Percentiles rank a stretch among this genome's conserved stretches.
Conservation (phyloP, 2,797 vertebrate genomes). For the Labeo calbasu region DNA sequence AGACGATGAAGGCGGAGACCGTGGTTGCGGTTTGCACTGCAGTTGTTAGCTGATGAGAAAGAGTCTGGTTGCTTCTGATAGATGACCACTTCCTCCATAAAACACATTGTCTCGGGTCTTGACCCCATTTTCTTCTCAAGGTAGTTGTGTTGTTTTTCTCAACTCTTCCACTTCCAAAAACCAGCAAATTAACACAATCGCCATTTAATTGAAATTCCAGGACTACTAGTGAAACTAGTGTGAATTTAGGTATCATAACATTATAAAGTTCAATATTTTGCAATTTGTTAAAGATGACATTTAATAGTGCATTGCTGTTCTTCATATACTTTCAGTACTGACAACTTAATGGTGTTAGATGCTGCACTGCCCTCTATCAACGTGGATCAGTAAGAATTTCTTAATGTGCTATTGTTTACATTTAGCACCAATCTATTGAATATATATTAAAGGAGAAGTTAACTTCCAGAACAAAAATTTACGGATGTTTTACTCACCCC, state of each 20-base stretch:
- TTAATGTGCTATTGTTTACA: background rate
- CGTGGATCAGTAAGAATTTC: background rate
- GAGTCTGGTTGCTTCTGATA: slow-evolving; percentile 29
- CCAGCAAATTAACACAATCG: background rate
- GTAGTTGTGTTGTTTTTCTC: background rate
- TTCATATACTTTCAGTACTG: background rate
- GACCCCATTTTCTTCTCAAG: background rate
- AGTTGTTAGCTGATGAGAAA: slow-evolving; percentile 17
- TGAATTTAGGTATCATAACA: background rate
- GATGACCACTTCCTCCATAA: slow-evolving; percentile 1
- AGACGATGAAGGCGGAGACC: slow-evolving; percentile 10
- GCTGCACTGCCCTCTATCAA: background rate
- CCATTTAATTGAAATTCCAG: background rate
- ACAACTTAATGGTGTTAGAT: background rate
- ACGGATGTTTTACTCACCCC: no score
- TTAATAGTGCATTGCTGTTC: background rate
- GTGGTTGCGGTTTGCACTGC: slow-evolving; percentile 15
- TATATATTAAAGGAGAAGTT: background rate
- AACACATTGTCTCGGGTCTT: background rate
- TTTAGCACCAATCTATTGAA: background rate
- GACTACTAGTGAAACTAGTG: background rate
- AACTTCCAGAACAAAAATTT: no score
- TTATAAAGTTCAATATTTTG: background rate
- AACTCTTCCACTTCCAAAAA: background rate
- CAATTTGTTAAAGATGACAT: background rate